A percentile compares a stretch with the other conserved stretches of the same genome.
Conservation (phyloP, 2,888 invertebrate genomes). For the Drosophila cognata region DNA sequence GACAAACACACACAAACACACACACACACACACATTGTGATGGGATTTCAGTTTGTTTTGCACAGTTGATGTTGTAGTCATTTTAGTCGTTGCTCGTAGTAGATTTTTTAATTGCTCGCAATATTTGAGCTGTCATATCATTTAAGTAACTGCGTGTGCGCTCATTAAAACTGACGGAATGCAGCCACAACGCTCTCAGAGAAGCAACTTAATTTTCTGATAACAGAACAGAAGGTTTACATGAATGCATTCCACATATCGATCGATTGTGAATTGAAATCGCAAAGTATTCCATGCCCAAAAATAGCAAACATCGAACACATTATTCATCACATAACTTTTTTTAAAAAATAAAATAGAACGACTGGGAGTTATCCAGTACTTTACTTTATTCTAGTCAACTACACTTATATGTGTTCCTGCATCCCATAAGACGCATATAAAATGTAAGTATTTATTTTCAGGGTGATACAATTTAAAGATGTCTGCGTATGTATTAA, state of each 20-base stretch:
- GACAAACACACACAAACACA: neutral
- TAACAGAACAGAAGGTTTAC: slow-evolving; percentile 2
- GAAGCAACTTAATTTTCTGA: slow-evolving; percentile 13
- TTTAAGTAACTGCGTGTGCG: slow-evolving; percentile 49
- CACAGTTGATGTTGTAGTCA: slow-evolving; percentile 9
- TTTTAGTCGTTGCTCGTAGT: slow-evolving; percentile 23
- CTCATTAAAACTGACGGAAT: slow-evolving; percentile 57
- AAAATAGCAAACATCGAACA: neutral
- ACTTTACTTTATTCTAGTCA: neutral
- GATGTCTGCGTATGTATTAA: neutral
- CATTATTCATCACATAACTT: neutral
- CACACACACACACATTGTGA: slow-evolving; percentile 3
- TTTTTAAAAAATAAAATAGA: no score
- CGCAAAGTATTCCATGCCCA: neutral
- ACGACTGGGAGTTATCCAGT: neutral
- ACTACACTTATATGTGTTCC: neutral
- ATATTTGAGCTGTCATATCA: slow-evolving; percentile 56
- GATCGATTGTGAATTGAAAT: neutral
- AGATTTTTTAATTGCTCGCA: slow-evolving; percentile 53
- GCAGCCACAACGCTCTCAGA: slow-evolving; percentile 43
- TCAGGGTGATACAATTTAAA: neutral
- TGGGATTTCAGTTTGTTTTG: slow-evolving; percentile 13
- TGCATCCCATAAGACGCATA: neutral
- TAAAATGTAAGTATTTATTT: neutral
- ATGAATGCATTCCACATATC: slow-evolving; percentile 2